Percentiles rank a stretch among this genome's conserved stretches.
These are phyloP conservation scores for Podarcis siculus DNA, from an alignment of 2,797 vertebrate species.

Conservation along the genomic window DNA sequence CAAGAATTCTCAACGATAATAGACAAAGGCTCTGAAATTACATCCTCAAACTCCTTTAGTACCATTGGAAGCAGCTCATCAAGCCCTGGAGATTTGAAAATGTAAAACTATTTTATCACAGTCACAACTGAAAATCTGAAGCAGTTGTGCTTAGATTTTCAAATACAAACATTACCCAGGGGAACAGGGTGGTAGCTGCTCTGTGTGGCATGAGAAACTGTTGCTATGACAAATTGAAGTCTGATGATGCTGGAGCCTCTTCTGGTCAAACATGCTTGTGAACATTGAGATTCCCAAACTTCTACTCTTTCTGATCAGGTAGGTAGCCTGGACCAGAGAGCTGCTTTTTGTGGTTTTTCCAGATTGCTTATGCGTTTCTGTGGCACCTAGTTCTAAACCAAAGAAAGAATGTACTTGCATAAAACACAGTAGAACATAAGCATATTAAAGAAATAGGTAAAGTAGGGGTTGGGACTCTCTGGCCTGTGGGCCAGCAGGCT, in stretches of 20 bases:
- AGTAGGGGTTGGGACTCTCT: too few relatives aligned
- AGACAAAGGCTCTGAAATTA: too few relatives aligned
- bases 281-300: conserved; percentile 31
- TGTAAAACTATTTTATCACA: conserved; percentile 47
- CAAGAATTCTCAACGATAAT: too few relatives aligned
- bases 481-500: too few relatives aligned
- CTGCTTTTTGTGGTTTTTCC: background rate
- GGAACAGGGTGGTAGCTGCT: background rate
- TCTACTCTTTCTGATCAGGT: conserved; percentile 13
- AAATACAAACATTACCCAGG: background rate
- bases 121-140: conserved; percentile 43
- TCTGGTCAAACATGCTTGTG: conserved; percentile 20
- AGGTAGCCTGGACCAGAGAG: conserved; percentile 33
- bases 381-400: background rate
- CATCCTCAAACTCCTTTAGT: too few relatives aligned
- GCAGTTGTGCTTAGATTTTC: conserved; percentile 33
- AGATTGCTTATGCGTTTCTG: conserved; percentile 13
- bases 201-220: conserved; percentile 19
- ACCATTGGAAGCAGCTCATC: too few relatives aligned
- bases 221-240: conserved; percentile 3
- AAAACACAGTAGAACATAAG: background rate
- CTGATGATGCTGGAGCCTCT: background rate
- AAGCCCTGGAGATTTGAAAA: conserved; percentile 25
- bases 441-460: background rate
- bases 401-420: background rate